These are phyloP conservation scores for Kryptopterus vitreolus DNA, from an alignment of 2,797 vertebrate genomes.

Conservation along the genomic window DNA sequence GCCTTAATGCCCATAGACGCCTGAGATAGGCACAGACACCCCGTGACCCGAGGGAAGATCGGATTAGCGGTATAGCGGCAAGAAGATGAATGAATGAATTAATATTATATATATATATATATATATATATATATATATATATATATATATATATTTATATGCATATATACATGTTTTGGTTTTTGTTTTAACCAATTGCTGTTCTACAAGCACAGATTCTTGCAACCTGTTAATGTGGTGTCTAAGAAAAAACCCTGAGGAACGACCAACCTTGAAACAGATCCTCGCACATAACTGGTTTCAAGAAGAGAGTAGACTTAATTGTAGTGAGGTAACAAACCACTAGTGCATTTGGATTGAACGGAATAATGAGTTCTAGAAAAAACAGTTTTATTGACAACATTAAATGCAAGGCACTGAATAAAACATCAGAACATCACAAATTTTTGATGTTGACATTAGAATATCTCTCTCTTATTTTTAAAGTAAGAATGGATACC, in stretches of 20 bases:
- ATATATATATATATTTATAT: no score
- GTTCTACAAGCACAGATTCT: not conserved
- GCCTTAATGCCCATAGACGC: no score
- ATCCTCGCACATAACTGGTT: not conserved
- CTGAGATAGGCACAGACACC: no score
- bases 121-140: no score
- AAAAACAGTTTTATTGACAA: not conserved
- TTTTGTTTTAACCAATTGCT: conserved; percentile 1
- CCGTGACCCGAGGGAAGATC: no score
- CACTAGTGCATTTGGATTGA: not conserved
- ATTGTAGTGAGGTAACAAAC: not conserved
- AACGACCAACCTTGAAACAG: not conserved
- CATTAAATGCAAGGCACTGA: not conserved
- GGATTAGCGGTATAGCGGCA: no score
- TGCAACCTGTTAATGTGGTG: not conserved
- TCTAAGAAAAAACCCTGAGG: not conserved
- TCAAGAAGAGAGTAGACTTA: not conserved
- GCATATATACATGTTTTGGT: no score
- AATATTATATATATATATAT: no score
- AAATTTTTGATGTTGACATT: not conserved
- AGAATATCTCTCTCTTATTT: not conserved
- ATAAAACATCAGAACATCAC: not conserved
- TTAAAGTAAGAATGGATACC: not conserved
- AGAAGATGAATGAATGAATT: not conserved
- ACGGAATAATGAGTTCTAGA: not conserved